These are phyloP conservation scores for Drosophila pectinifera DNA, from an alignment of 1,140 invertebrate genomes.

Conservation along the genomic window DNA sequence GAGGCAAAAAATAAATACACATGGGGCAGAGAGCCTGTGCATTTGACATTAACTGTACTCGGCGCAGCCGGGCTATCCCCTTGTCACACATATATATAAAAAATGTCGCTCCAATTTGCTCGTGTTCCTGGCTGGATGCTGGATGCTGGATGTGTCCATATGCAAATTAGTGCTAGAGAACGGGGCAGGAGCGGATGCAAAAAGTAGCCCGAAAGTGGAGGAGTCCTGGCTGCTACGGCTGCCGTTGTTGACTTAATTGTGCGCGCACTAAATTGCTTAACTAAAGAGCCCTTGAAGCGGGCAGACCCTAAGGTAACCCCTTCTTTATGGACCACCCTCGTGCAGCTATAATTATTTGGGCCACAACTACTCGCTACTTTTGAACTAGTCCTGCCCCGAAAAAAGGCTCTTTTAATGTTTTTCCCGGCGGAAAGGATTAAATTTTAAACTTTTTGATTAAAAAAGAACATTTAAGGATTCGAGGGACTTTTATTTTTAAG, in stretches of 20 bases:
- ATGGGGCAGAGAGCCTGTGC: conserved; percentile 36
- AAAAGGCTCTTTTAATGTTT: background rate
- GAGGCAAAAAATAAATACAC: conserved; percentile 10
- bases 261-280: conserved; percentile 77
- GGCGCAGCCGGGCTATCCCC: conserved; percentile 25
- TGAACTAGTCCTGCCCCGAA: background rate
- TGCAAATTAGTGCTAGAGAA: conserved; percentile 65
- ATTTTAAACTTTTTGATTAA: background rate
- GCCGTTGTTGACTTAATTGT: conserved; percentile 77
- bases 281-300: conserved; percentile 46
- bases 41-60: conserved; percentile 70
- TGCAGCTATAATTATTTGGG: conserved; percentile 1
- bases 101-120: conserved; percentile 64
- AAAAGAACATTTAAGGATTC: background rate
- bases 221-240: conserved; percentile 32
- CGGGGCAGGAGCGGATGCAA: conserved; percentile 28
- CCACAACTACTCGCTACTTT: background rate
- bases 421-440: background rate
- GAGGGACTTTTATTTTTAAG: too few relatives aligned
- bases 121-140: conserved; percentile 16
- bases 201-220: conserved; percentile 40
- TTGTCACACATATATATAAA: conserved; percentile 28
- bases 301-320: conserved; percentile 12
- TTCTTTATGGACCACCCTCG: background rate
- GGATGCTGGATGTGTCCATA: conserved; percentile 51